phyloP scores from a whole-genome alignment of 2,888 invertebrate species.

The Oscheius sp. region DNA sequence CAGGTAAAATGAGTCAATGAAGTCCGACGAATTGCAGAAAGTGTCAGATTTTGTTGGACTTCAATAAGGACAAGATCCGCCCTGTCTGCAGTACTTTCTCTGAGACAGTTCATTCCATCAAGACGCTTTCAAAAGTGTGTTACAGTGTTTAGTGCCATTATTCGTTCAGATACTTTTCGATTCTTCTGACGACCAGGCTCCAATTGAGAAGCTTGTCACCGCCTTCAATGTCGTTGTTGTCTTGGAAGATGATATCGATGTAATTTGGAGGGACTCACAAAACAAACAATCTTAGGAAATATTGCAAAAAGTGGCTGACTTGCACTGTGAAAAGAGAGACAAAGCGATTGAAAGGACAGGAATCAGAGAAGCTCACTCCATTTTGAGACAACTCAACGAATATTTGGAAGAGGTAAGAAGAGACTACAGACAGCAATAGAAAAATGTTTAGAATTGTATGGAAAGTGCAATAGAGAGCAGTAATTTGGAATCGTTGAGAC shows the following conservation, averaged over 20 bases:
- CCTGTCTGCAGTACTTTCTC: conserved; percentile 4
- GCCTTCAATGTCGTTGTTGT: conserved; percentile 50
- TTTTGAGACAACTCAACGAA: conserved; percentile 41
- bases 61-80: conserved; percentile 11
- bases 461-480: conserved; percentile 55
- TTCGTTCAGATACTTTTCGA: conserved; percentile 38
- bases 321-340: conserved; percentile 49
- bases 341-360: conserved; percentile 47
- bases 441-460: conserved; percentile 45
- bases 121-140: background rate
- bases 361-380: conserved; percentile 44
- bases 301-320: conserved; percentile 45
- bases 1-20: conserved; percentile 11
- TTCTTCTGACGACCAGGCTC: conserved; percentile 44
- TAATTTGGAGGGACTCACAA: conserved; percentile 18
- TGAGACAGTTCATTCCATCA: background rate
- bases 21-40: background rate
- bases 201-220: conserved; percentile 45
- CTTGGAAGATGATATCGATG: conserved; percentile 52
- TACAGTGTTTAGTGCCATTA: no score
- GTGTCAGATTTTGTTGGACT: conserved; percentile 13
- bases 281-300: conserved; percentile 39
- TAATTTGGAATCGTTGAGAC: conserved; percentile 50
- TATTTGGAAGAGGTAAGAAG: conserved; percentile 44
- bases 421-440: no score